phyloP scores from a whole-genome alignment of 2,797 vertebrate species.

The Gymnoscopelus microlampas region DNA sequence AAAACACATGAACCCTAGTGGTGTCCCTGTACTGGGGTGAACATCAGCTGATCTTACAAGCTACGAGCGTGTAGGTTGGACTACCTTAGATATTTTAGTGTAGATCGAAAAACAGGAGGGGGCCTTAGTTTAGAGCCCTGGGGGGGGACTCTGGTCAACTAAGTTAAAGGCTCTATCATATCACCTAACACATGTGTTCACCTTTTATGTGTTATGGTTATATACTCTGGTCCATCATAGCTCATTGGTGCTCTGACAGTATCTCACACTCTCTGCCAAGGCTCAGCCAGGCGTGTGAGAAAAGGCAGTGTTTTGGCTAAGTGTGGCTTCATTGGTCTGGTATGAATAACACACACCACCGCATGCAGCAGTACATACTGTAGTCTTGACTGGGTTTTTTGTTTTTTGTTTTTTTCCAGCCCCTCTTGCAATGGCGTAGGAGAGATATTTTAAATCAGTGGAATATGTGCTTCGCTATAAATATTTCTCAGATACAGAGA shows the following conservation, averaged over 20 bases:
- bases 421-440: no score
- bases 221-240: constrained; percentile 15
- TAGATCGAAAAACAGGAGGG: no score
- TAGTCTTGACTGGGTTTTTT: no score
- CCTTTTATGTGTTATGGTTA: constrained; percentile 18
- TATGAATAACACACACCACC: constrained; percentile 48
- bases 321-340: constrained; percentile 34
- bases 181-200: constrained; percentile 18
- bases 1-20: constrained; percentile 20
- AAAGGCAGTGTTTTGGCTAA: constrained; percentile 43
- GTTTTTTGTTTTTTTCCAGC: constrained; percentile 25
- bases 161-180: constrained; percentile 2
- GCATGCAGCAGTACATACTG: constrained; percentile 45
- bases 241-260: neutral
- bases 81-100: no score
- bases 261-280: constrained; percentile 25
- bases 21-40: no score
- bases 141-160: no score
- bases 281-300: constrained; percentile 30
- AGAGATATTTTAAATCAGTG: no score
- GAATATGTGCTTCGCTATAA: no score
- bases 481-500: no score
- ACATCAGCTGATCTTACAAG: no score
- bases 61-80: no score
- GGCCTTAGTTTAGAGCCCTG: no score